Conservation (phyloP, 2,113 vertebrate species). For the Platycercus adscitus region DNA sequence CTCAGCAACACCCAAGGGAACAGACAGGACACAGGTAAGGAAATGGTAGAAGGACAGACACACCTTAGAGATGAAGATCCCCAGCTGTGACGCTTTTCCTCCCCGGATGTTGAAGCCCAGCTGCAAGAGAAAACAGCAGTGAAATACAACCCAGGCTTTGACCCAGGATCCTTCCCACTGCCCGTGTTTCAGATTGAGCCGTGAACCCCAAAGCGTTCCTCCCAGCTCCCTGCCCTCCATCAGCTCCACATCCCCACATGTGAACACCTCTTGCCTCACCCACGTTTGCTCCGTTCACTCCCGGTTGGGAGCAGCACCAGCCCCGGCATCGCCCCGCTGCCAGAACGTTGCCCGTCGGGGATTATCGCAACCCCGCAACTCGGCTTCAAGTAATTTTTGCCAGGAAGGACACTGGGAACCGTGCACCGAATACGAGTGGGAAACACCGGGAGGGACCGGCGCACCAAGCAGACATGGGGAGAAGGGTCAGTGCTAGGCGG, state of each 20-base stretch:
- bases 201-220: rapidly evolving
- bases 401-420: not conserved
- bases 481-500: not conserved
- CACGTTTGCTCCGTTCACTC: not conserved
- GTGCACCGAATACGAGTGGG: not conserved
- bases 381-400: not conserved
- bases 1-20: not conserved
- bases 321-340: not conserved
- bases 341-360: not conserved
- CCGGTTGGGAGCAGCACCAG: not conserved
- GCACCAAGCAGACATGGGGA: too few species aligned
- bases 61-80: constrained; percentile 99
- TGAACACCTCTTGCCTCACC: not conserved
- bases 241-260: not conserved
- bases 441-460: too few species aligned
- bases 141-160: not conserved
- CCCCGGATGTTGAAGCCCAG: constrained; percentile 98
- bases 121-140: constrained; percentile 65
- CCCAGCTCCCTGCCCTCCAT: not conserved
- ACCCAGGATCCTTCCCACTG: not conserved
- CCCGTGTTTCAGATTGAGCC: not conserved
- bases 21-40: rapidly evolving
- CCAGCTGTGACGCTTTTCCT: constrained; percentile 95
- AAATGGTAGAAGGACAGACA: not conserved
- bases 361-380: not conserved